These are phyloP conservation scores for Felis chaus DNA, from an alignment of 2,113 vertebrate genomes.

Conservation along the genomic window DNA sequence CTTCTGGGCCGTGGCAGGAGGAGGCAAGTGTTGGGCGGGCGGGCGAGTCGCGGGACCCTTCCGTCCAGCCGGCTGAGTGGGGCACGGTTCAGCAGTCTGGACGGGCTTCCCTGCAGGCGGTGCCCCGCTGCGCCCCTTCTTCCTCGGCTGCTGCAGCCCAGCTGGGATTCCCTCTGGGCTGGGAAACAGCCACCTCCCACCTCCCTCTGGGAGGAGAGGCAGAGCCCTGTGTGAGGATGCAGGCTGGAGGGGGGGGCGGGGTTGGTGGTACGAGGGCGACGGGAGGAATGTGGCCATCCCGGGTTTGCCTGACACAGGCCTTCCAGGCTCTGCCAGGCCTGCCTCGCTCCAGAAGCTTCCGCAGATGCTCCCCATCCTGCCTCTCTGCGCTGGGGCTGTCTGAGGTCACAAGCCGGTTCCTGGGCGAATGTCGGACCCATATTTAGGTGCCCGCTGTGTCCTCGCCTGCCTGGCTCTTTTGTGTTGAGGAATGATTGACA, in stretches of 20 bases:
- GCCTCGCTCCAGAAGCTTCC: not conserved
- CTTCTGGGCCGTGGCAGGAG: not conserved
- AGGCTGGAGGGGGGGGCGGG: rapidly evolving
- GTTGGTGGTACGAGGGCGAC: not conserved
- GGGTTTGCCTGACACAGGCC: not conserved
- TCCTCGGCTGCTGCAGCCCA: too few relatives aligned
- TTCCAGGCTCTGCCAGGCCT: not conserved
- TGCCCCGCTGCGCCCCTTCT: too few relatives aligned
- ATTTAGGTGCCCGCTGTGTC: not conserved
- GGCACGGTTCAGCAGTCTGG: too few relatives aligned
- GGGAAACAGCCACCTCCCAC: too few relatives aligned
- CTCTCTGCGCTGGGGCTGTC: not conserved
- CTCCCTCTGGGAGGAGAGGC: not conserved
- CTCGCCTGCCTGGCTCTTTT: not conserved
- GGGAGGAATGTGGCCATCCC: too few relatives aligned
- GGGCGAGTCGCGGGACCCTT: not conserved
- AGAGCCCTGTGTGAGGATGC: not conserved
- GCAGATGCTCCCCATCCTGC: not conserved
- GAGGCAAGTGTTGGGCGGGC: not conserved
- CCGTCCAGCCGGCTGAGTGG: not conserved
- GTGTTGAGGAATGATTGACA: not conserved
- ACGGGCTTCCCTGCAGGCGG: too few relatives aligned
- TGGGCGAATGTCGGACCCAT: not conserved
- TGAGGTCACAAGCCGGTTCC: not conserved
- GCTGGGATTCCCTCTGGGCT: too few relatives aligned